Evolutionary conservation across 1,140 invertebrate species (phyloP).

Genomic region (Galendromus occidentalis): DNA sequence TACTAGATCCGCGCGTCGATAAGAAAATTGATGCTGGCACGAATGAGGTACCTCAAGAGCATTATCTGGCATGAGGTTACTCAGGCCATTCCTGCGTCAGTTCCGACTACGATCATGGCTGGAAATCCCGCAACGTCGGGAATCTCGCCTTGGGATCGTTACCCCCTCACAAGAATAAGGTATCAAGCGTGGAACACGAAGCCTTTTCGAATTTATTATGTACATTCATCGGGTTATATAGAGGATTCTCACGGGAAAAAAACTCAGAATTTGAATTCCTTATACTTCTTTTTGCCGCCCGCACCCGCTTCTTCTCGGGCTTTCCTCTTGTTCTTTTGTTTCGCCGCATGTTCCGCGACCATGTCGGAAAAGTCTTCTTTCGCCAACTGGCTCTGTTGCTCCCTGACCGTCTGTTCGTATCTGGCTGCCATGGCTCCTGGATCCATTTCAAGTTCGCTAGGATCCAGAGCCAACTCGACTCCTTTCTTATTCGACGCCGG

Average conservation of each 20-base stretch:
- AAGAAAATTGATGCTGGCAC: too few relatives aligned
- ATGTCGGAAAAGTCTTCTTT: constrained; percentile 95
- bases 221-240: too few relatives aligned
- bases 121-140: too few relatives aligned
- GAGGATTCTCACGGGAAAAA: neutral
- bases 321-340: constrained; percentile 83
- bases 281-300: constrained; percentile 79
- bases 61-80: too few relatives aligned
- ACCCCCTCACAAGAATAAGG: too few relatives aligned
- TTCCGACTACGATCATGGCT: too few relatives aligned
- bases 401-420: constrained; percentile 86
- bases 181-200: too few relatives aligned
- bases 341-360: constrained; percentile 88
- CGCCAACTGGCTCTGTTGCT: constrained; percentile 62
- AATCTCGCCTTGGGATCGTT: too few relatives aligned
- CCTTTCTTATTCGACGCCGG: constrained; percentile 24
- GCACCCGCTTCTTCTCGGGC: constrained; percentile 40
- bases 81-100: too few relatives aligned
- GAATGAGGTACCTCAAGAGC: too few relatives aligned
- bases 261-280: constrained; percentile 86
- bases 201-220: too few relatives aligned
- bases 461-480: constrained; percentile 86
- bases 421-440: constrained; percentile 79
- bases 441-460: constrained; percentile 75
- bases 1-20: too few relatives aligned